These are phyloP conservation scores for Bergia puertoricense DNA, from an alignment of 92 coral and sea anemone genomes.

Conservation along the genomic window DNA sequence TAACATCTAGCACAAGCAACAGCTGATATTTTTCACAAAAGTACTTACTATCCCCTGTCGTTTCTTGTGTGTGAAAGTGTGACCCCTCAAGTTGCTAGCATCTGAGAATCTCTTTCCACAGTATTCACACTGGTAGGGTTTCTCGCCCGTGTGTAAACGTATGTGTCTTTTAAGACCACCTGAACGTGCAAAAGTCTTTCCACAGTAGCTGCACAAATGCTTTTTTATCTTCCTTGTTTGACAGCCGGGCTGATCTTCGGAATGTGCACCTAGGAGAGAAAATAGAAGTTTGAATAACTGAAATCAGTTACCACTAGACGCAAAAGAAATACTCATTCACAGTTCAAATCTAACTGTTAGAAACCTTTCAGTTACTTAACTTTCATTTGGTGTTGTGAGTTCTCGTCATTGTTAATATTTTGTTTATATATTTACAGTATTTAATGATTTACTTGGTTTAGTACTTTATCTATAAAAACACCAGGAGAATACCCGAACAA, in stretches of 20 bases:
- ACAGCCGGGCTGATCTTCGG: neutral
- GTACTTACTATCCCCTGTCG: neutral
- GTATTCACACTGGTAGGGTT: constrained; percentile 15
- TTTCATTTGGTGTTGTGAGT: too few species aligned
- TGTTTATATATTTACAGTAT: too few species aligned
- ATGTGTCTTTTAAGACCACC: constrained; percentile 24
- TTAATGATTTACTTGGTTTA: too few species aligned
- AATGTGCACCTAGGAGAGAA: neutral
- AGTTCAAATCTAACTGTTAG: too few species aligned
- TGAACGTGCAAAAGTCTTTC: constrained; percentile 10
- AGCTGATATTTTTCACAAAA: neutral
- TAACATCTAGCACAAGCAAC: neutral
- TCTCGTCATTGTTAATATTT: too few species aligned
- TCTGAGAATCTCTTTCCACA: constrained; percentile 27
- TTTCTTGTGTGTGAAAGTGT: neutral
- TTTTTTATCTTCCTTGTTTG: neutral
- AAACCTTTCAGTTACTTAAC: too few species aligned
- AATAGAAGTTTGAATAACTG: neutral
- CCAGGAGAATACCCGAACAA: neutral
- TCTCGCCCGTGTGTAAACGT: constrained; percentile 22
- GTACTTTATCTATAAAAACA: too few species aligned
- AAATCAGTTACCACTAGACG: too few species aligned
- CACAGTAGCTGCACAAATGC: constrained; percentile 9
- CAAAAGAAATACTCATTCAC: too few species aligned
- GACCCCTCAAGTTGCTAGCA: constrained; percentile 21